These are phyloP conservation scores for Stictocephala bisonia DNA, from an alignment of 2,888 invertebrate genomes.

Conservation along the genomic window DNA sequence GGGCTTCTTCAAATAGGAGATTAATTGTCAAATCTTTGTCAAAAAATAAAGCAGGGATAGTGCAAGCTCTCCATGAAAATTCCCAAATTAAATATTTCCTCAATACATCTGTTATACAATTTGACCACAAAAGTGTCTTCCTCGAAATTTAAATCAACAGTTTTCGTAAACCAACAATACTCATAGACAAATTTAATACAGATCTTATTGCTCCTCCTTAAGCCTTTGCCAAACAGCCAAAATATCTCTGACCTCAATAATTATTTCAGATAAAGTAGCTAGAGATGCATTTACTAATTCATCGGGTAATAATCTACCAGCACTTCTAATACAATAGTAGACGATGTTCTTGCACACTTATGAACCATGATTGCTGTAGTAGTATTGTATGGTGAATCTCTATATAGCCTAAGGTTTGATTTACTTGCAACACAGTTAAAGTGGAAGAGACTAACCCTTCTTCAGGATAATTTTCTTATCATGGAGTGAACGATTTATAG, in stretches of 20 bases:
- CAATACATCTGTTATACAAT: conserved; percentile 22
- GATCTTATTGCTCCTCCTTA: conserved; percentile 10
- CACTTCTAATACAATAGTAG: background rate
- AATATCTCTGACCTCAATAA: conserved; percentile 19
- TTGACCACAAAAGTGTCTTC: no score
- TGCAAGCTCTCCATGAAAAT: conserved; percentile 44
- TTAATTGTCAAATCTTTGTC: conserved; percentile 47
- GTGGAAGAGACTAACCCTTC: conserved; percentile 4
- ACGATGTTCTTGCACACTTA: background rate
- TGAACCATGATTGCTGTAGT: background rate
- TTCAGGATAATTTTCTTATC: no score
- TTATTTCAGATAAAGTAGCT: no score
- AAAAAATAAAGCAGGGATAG: conserved; percentile 36
- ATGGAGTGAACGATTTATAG: no score
- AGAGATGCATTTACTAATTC: no score
- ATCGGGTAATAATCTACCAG: no score
- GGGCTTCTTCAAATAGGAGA: conserved; percentile 57
- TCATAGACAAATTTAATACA: conserved; percentile 4
- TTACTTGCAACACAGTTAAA: background rate
- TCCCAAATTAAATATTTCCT: conserved; percentile 28
- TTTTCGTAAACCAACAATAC: conserved; percentile 4
- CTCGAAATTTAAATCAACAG: background rate
- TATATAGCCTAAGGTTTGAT: conserved; percentile 8
- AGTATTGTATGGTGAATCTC: background rate
- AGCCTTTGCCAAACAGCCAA: conserved; percentile 10